These are phyloP conservation scores for Tamandua tetradactyla DNA, from an alignment of 2,797 vertebrate genomes.

Conservation along the genomic window DNA sequence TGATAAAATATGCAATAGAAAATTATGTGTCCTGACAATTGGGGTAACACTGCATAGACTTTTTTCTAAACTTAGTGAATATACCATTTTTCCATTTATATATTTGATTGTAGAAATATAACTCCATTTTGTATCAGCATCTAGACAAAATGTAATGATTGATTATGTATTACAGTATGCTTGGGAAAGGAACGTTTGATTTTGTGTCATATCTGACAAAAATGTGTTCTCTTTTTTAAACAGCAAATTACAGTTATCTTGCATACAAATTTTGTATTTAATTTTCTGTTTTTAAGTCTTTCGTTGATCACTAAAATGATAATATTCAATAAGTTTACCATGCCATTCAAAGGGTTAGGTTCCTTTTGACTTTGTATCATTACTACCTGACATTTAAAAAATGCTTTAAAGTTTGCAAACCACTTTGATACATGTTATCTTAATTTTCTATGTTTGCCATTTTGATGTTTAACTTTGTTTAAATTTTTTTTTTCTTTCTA, in stretches of 20 bases:
- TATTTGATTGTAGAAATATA: constrained; percentile 43
- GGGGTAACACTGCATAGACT: constrained; percentile 22
- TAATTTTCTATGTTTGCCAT: constrained; percentile 10
- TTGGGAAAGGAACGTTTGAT: constrained; percentile 59
- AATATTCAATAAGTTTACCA: neutral
- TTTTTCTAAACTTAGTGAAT: neutral
- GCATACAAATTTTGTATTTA: constrained; percentile 45
- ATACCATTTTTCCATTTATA: constrained; percentile 36
- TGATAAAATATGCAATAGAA: constrained; percentile 52
- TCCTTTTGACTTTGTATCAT: constrained; percentile 47
- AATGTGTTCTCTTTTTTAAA: constrained; percentile 56
- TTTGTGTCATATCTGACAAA: constrained; percentile 66
- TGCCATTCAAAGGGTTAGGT: constrained; percentile 17
- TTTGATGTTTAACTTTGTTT: constrained; percentile 60
- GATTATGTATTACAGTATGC: constrained; percentile 50
- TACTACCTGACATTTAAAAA: constrained; percentile 12
- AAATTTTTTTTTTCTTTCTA: too few species aligned
- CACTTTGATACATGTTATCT: neutral
- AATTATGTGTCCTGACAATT: constrained; percentile 39
- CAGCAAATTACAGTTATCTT: constrained; percentile 28
- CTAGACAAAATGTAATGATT: constrained; percentile 59
- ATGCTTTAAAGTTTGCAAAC: neutral
- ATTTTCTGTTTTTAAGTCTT: constrained; percentile 9
- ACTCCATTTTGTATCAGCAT: constrained; percentile 62
- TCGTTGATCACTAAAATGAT: neutral